phyloP scores from a whole-genome alignment of 2,113 vertebrate genomes.

The Cyanistes caeruleus region DNA sequence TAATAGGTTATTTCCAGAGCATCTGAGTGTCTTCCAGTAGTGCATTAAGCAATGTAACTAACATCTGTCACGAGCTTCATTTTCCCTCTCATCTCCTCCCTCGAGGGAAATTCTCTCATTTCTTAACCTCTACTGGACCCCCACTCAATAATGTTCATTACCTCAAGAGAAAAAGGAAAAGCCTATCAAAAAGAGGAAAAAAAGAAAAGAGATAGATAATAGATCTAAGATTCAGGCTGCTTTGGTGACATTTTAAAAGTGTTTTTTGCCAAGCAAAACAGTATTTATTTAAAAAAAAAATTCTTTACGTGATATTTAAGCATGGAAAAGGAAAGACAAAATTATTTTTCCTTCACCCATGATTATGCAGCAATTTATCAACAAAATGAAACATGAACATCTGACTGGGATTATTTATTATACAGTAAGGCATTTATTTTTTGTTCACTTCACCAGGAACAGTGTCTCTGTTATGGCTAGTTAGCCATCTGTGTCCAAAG shows the following conservation, averaged over 20 bases:
- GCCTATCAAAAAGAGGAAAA: background rate
- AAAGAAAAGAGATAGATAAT: background rate
- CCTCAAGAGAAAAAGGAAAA: constrained; percentile 29
- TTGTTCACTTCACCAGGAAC: constrained; percentile 28
- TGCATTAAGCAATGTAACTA: constrained; percentile 37
- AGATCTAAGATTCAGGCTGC: background rate
- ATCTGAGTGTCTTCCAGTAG: constrained; percentile 43
- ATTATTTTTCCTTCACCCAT: constrained; percentile 26
- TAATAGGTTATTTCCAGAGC: constrained; percentile 43
- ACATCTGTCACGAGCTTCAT: constrained; percentile 49
- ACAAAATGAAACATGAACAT: constrained; percentile 5
- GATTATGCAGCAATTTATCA: constrained; percentile 59
- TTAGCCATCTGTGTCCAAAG: constrained; percentile 39
- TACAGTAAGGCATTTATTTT: constrained; percentile 33
- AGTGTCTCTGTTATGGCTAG: constrained; percentile 41
- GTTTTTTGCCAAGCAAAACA: constrained; percentile 39
- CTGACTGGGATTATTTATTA: constrained; percentile 60
- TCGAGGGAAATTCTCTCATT: constrained; percentile 44
- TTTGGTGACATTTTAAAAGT: constrained; percentile 10
- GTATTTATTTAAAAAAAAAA: background rate
- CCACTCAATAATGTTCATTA: constrained; percentile 28
- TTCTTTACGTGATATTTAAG: constrained; percentile 14
- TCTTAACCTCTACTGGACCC: constrained; percentile 40
- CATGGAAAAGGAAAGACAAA: constrained; percentile 28
- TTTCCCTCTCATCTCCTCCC: constrained; percentile 46